A percentile compares a stretch with the other conserved stretches of the same genome.
These are phyloP conservation scores for Melospiza melodia DNA, from an alignment of 2,113 vertebrate genomes.

Conservation along the genomic window DNA sequence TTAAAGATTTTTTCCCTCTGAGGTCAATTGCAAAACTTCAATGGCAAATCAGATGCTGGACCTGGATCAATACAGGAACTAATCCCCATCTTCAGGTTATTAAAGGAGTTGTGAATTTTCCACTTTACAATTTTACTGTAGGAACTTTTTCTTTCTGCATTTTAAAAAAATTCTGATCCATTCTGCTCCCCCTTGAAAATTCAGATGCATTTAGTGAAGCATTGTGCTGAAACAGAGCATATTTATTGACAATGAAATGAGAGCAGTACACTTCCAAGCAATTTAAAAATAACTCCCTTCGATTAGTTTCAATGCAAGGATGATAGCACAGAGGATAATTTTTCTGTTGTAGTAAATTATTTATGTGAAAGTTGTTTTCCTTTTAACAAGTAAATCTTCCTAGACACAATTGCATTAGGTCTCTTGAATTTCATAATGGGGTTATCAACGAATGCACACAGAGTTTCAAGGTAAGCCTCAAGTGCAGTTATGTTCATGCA, in stretches of 20 bases:
- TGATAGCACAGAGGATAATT: conserved; percentile 53
- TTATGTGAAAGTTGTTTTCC: conserved; percentile 67
- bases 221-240: conserved; percentile 55
- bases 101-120: conserved; percentile 4
- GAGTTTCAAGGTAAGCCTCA: conserved; percentile 57
- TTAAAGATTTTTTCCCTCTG: neutral
- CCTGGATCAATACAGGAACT: neutral
- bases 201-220: conserved; percentile 49
- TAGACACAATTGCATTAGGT: conserved; percentile 59
- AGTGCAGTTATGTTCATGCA: neutral
- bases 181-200: neutral
- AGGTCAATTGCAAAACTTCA: neutral
- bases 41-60: neutral
- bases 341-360: conserved; percentile 70
- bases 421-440: conserved; percentile 58
- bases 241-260: conserved; percentile 72
- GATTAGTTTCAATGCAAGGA: conserved; percentile 55
- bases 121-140: neutral
- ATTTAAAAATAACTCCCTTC: conserved; percentile 73
- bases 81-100: neutral
- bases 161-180: neutral
- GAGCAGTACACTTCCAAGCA: conserved; percentile 66
- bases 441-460: conserved; percentile 25
- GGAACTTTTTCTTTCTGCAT: neutral
- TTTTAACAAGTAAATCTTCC: conserved; percentile 65